Conservation (phyloP, 2,113 vertebrate genomes). For the Meleagris gallopavo region DNA sequence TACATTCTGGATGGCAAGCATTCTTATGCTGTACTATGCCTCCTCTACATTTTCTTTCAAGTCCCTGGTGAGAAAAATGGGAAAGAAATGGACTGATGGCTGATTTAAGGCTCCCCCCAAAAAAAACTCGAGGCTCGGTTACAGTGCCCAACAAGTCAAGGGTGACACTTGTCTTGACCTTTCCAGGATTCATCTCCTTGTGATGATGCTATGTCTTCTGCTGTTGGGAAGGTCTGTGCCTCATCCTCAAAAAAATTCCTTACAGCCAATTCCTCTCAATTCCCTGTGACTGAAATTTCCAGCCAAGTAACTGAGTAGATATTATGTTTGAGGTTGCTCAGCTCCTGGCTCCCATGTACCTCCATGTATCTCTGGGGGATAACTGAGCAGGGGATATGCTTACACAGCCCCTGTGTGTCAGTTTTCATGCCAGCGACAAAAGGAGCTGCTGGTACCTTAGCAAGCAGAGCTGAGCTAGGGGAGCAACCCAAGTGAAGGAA, state of each 20-base stretch:
- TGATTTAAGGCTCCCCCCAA: background rate
- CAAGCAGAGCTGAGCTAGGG: background rate
- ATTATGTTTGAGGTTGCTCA: background rate
- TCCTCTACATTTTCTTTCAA: background rate
- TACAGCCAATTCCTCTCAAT: background rate
- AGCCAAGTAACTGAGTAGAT: background rate
- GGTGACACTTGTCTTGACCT: background rate
- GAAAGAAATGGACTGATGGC: background rate
- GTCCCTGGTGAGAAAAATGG: background rate
- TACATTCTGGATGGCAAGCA: background rate
- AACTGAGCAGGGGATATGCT: background rate
- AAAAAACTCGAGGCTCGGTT: background rate
- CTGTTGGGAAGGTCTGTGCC: background rate
- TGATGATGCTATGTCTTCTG: no score
- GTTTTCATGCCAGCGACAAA: background rate
- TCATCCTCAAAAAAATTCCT: background rate
- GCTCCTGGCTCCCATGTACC: background rate
- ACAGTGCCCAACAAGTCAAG: rapidly evolving
- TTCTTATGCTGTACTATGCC: background rate
- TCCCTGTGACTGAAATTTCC: background rate
- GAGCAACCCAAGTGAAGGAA: background rate
- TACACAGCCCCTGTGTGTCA: background rate
- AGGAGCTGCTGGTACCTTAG: background rate
- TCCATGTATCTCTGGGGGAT: background rate
- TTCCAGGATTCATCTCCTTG: background rate